These are phyloP conservation scores for Sylvia atricapilla DNA, from an alignment of 2,113 vertebrate species.

Conservation along the genomic window DNA sequence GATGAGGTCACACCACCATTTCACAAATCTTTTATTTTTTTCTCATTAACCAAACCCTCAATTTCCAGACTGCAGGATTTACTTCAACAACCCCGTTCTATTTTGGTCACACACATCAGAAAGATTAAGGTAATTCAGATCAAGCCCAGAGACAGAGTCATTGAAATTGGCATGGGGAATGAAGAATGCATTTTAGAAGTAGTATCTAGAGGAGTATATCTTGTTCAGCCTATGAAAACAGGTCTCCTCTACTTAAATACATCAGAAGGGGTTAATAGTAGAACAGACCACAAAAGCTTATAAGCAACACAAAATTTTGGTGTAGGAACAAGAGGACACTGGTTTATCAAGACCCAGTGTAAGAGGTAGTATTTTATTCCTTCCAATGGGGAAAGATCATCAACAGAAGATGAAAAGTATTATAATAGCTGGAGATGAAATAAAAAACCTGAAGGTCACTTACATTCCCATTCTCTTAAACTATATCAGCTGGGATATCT, in stretches of 20 bases:
- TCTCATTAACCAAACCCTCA: neutral
- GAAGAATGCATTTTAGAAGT: neutral
- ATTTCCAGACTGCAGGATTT: neutral
- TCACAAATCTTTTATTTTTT: neutral
- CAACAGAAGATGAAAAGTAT: neutral
- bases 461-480: neutral
- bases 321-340: neutral
- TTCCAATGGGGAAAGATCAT: neutral
- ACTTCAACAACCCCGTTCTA: neutral
- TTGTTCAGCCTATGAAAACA: neutral
- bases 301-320: neutral
- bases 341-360: neutral
- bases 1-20: neutral
- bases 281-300: neutral
- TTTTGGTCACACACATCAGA: neutral
- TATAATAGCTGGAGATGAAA: neutral
- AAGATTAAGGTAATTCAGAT: neutral
- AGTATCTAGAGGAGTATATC: neutral
- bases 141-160: neutral
- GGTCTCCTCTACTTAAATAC: neutral
- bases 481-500: neutral
- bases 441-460: fast-evolving
- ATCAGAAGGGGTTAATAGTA: neutral
- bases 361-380: neutral
- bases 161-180: fast-evolving